These are phyloP conservation scores for Quadroppia sp. DNA, from an alignment of 2,888 invertebrate species.

Conservation along the genomic window DNA sequence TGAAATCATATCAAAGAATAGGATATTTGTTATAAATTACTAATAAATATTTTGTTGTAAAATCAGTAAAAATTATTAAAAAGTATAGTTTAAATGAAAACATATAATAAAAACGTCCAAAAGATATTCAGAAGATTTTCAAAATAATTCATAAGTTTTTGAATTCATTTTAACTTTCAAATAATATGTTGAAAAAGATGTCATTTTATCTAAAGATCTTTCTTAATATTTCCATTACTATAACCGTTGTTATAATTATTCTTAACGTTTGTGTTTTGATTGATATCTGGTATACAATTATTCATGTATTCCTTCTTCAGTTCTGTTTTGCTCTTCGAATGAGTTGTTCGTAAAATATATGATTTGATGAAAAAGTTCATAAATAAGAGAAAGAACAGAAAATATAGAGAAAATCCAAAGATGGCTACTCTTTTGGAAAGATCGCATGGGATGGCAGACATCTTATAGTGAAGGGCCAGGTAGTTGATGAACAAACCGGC, in stretches of 20 bases:
- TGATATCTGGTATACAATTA: not conserved
- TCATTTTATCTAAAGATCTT: not conserved
- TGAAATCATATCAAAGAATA: too few species aligned
- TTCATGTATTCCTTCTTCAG: too few species aligned
- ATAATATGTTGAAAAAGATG: too few species aligned
- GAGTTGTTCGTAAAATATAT: conserved; percentile 2
- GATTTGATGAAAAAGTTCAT: conserved; percentile 39
- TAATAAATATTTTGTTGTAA: too few species aligned
- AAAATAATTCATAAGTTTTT: too few species aligned
- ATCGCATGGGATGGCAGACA: conserved; percentile 37
- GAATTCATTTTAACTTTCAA: too few species aligned
- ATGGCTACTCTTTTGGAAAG: not conserved
- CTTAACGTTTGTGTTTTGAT: not conserved
- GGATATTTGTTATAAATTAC: too few species aligned
- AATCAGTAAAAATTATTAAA: too few species aligned
- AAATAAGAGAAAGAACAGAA: conserved; percentile 34
- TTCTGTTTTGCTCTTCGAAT: too few species aligned
- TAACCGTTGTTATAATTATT: not conserved
- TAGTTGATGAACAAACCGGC: conserved; percentile 71
- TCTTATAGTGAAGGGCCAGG: conserved; percentile 28
- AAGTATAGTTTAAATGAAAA: too few species aligned
- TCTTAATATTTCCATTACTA: not conserved
- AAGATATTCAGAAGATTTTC: too few species aligned
- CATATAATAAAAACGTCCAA: too few species aligned
- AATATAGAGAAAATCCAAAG: conserved; percentile 27